Evolutionary conservation across 2,888 invertebrate genomes (phyloP), one percentile per base, ranked within the genome.

Genomic region (Epinotia nisella): DNA sequence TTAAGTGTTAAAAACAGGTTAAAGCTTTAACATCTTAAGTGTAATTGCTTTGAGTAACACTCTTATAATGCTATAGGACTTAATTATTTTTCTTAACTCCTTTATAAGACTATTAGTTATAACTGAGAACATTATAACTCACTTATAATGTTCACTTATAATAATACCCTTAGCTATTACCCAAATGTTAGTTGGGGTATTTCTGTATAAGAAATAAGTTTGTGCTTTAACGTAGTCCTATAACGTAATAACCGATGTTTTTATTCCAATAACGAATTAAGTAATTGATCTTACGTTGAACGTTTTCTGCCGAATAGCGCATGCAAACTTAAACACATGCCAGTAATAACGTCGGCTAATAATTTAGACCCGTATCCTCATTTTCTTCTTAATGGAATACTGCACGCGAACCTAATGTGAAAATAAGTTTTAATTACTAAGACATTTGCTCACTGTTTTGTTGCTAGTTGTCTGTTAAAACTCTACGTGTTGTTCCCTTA

Each of bases 401-500:
- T 78, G 83, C 87, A 87, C 87, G 87, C 87, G 84, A 87, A 83
- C 85, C 74, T 77, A 80, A 82, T 82, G 84, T 87, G 85, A 82
- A 85, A 85, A 86, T 87, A 87, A 87, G 84, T 87, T 87, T 87
- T 87, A 87, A 87, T 87, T 86, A 85, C 85, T 82, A 29, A 70
- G 49, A 66, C 74, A 74, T 56, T 61, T 35, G 65, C 60, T 58
- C 21, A 55, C 62, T 64, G 29, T 69, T 68, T 64, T 19, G 19
- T 56, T 39, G 68, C 58, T 64, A 53, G 58, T 39, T 53, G 65
- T 60, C 67, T 68, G 62, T 39, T 60, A 49, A 51, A 29, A 56
- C 15, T 21, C 39, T 55, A 21, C 17, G 64, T 53, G n/a, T 45
- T 13, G 17, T 59, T 58, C n/a, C 49, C 49, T 49, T 13, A 45